These are phyloP conservation scores for Cydia strobilella DNA, from an alignment of 1,140 invertebrate genomes.

Conservation along the genomic window DNA sequence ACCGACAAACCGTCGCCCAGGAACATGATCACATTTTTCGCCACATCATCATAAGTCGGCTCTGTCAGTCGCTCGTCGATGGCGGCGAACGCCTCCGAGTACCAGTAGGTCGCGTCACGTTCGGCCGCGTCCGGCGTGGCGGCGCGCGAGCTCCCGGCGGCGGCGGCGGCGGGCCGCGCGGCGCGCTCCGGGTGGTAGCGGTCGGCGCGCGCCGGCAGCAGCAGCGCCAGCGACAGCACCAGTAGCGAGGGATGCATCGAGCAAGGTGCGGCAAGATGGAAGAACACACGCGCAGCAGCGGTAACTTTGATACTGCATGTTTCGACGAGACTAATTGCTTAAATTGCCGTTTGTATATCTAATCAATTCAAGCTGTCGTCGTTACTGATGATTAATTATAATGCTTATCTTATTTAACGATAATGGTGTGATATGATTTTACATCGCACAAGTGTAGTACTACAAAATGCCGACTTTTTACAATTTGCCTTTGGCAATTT, in stretches of 20 bases:
- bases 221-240: background rate
- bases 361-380: background rate
- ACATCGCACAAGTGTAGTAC: too few relatives aligned
- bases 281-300: background rate
- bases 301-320: background rate
- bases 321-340: background rate
- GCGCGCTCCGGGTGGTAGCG: conserved; percentile 12
- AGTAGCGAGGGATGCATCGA: background rate
- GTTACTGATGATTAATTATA: too few relatives aligned
- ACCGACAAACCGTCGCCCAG: conserved; percentile 90
- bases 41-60: conserved; percentile 48
- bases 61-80: conserved; percentile 34
- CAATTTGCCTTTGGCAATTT: too few relatives aligned
- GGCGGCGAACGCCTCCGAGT: conserved; percentile 13
- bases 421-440: too few relatives aligned
- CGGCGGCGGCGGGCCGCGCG: conserved; percentile 2
- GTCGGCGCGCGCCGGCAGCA: conserved; percentile 4
- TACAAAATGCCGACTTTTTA: too few relatives aligned
- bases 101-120: background rate
- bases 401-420: too few relatives aligned
- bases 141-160: conserved; percentile 1
- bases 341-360: background rate
- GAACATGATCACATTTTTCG: conserved; percentile 88
- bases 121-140: conserved; percentile 8
- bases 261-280: background rate